Percentiles rank a stretch among this genome's conserved stretches.
Evolutionary conservation across 2,888 invertebrate genomes (phyloP).

Genomic region (Saturnia japonica): DNA sequence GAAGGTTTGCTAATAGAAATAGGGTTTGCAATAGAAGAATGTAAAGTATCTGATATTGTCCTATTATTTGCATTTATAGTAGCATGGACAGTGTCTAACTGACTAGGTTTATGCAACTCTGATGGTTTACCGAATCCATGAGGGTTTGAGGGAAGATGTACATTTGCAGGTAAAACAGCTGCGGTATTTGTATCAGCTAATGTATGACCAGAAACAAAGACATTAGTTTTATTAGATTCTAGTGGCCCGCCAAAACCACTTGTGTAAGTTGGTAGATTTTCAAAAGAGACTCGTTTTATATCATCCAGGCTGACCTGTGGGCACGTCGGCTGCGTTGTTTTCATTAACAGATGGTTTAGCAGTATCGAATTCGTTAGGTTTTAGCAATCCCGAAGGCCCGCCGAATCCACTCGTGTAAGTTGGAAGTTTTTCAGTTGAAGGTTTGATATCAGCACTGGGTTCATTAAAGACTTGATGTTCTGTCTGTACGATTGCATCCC

Average conservation of each 20-base stretch:
- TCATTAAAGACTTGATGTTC: too few species aligned
- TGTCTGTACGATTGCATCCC: too few species aligned
- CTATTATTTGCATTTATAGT: background rate
- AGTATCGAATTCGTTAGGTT: conserved; percentile 28
- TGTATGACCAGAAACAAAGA: conserved; percentile 20
- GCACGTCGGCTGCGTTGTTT: conserved; percentile 17
- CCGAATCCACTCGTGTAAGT: conserved; percentile 51
- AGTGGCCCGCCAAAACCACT: conserved; percentile 40
- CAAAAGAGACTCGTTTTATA: background rate
- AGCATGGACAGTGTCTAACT: background rate
- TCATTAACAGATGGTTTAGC: conserved; percentile 28
- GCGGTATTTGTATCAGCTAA: background rate
- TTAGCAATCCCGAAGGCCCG: conserved; percentile 33
- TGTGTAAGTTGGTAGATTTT: conserved; percentile 6
- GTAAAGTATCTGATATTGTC: background rate
- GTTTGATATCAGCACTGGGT: conserved; percentile 3
- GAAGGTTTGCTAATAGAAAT: background rate
- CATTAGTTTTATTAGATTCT: conserved; percentile 40
- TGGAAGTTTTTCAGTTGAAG: conserved; percentile 30
- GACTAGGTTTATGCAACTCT: conserved; percentile 1
- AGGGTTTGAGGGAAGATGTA: conserved; percentile 32
- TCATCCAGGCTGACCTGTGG: background rate
- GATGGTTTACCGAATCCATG: conserved; percentile 51
- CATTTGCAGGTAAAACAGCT: conserved; percentile 24
- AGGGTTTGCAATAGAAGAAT: background rate